Conservation (phyloP, 2,888 invertebrate genomes). For the Clostera curtula region DNA sequence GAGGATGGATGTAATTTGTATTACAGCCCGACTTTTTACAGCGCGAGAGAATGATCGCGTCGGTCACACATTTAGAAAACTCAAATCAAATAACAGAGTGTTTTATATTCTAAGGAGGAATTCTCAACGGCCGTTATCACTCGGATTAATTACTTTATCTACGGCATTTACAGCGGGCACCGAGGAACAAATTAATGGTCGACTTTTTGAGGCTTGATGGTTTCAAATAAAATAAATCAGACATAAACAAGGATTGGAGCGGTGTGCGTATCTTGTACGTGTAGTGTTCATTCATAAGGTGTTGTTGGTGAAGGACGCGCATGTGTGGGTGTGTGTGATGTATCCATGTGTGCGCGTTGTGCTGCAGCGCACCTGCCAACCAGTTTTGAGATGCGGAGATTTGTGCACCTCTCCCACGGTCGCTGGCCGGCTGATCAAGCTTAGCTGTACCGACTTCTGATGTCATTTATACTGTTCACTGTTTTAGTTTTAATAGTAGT, state of each 20-base stretch:
- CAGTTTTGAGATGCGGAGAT: constrained; percentile 75
- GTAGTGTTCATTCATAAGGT: constrained; percentile 68
- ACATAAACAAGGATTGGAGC: constrained; percentile 65
- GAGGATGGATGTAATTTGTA: no score
- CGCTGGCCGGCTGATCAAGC: constrained; percentile 62
- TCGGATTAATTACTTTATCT: constrained; percentile 65
- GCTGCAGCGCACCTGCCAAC: constrained; percentile 71
- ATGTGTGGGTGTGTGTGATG: constrained; percentile 25
- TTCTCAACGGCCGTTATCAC: constrained; percentile 50
- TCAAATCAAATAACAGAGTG: constrained; percentile 8
- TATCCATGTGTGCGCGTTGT: constrained; percentile 28
- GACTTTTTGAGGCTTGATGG: constrained; percentile 60
- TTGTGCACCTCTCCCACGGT: constrained; percentile 74
- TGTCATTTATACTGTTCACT: constrained; percentile 58
- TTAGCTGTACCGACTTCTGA: constrained; percentile 57
- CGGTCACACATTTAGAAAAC: no score
- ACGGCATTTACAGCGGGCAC: constrained; percentile 51
- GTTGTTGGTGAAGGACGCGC: constrained; percentile 41
- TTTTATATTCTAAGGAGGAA: constrained; percentile 12
- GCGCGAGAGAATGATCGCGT: no score
- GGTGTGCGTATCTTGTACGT: constrained; percentile 33
- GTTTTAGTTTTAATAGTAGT: constrained; percentile 24
- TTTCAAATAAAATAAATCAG: constrained; percentile 69
- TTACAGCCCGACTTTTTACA: no score
- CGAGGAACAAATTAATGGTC: constrained; percentile 64